Evolutionary conservation across 2,113 vertebrate species (phyloP).

Genomic region (Terrapene triunguis): DNA sequence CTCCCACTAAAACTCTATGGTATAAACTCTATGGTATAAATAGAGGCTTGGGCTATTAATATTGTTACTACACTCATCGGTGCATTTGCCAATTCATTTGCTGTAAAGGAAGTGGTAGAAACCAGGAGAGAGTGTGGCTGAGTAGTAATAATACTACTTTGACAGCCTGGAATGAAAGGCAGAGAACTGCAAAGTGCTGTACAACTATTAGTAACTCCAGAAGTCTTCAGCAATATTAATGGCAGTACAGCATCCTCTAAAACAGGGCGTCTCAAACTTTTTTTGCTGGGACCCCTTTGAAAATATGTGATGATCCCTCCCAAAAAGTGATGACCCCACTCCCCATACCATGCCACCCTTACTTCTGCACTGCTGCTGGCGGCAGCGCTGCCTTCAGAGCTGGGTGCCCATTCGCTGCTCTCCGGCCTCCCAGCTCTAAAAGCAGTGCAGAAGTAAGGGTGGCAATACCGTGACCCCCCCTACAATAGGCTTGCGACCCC

Average conservation of each 20-base stretch:
- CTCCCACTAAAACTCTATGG: not conserved
- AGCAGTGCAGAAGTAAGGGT: not conserved
- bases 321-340: not conserved
- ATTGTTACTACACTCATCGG: not conserved
- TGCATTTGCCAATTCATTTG: fast-evolving
- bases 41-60: fast-evolving
- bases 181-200: not conserved
- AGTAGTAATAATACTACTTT: not conserved
- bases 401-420: not conserved
- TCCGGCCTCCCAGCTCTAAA: not conserved
- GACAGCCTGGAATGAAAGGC: fast-evolving
- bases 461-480: not conserved
- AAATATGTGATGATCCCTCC: not conserved
- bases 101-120: not conserved
- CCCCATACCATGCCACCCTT: not conserved
- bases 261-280: not conserved
- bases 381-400: not conserved
- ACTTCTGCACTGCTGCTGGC: not conserved
- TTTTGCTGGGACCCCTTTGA: not conserved
- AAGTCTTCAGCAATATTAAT: fast-evolving
- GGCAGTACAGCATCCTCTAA: fast-evolving
- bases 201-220: fast-evolving
- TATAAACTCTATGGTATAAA: fast-evolving
- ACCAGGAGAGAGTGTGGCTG: not conserved
- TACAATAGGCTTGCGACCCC: not conserved